Evolutionary conservation across 2,888 invertebrate species (phyloP).

Genomic region (Allygus modestus): DNA sequence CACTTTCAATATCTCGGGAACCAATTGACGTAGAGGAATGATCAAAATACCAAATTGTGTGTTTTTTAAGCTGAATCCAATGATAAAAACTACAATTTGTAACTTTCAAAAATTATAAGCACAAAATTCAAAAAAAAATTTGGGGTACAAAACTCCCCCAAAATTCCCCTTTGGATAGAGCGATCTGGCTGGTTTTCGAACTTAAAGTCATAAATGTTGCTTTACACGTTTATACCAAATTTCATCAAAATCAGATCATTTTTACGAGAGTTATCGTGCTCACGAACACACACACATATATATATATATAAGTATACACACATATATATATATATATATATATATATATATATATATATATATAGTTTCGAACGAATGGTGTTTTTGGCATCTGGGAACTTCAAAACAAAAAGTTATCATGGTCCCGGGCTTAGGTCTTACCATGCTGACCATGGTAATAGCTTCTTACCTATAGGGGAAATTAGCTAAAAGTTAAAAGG

Average conservation of each 20-base stretch:
- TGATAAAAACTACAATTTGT: neutral
- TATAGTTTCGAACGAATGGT: too few relatives aligned
- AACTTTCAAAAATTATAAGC: neutral
- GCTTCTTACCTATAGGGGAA: too few relatives aligned
- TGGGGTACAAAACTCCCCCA: neutral
- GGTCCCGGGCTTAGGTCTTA: too few relatives aligned
- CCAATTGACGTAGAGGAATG: neutral
- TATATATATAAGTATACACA: neutral
- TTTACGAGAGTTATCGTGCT: neutral
- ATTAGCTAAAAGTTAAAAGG: too few relatives aligned
- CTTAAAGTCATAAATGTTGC: neutral
- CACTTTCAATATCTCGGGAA: neutral
- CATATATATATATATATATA: neutral
- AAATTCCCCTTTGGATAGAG: neutral
- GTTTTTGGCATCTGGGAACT: too few relatives aligned
- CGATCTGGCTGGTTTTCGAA: neutral
- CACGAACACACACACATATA: neutral
- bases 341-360: too few relatives aligned
- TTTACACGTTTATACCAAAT: neutral
- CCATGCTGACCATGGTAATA: too few relatives aligned
- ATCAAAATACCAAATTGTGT: too few relatives aligned
- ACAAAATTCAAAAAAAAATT: neutral
- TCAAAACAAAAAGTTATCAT: too few relatives aligned
- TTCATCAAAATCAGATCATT: neutral
- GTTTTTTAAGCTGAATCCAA: too few relatives aligned